Evolutionary conservation across 2,797 vertebrate genomes (phyloP).

Genomic region (Aphelocoma californica): DNA sequence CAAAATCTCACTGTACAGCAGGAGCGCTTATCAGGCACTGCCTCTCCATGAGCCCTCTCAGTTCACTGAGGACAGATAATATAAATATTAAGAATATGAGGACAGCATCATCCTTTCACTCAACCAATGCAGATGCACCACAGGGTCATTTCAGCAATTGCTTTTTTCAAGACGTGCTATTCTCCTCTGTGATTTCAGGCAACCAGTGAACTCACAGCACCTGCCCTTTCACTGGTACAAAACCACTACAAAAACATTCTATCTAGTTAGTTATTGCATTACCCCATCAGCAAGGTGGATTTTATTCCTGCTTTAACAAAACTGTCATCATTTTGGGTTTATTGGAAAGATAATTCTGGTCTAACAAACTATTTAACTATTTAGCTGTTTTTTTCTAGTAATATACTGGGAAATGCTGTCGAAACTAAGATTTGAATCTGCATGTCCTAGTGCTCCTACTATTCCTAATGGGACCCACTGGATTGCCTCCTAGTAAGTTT

Average conservation of each 20-base stretch:
- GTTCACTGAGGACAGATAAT: neutral
- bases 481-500: neutral
- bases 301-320: conserved; percentile 2
- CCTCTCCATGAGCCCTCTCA: neutral
- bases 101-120: neutral
- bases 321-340: neutral
- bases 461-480: neutral
- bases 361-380: neutral
- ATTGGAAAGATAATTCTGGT: neutral
- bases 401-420: neutral
- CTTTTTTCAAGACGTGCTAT: neutral
- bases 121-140: neutral
- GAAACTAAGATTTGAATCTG: neutral
- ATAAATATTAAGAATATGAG: neutral
- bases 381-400: neutral
- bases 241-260: neutral
- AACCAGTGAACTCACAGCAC: neutral
- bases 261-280: neutral
- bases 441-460: neutral
- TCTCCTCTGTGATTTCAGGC: neutral
- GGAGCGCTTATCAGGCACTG: neutral
- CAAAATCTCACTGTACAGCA: neutral
- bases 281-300: neutral
- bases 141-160: neutral
- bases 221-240: neutral